Conservation (phyloP, 2,113 vertebrate species). For the Oceanodroma tethys region DNA sequence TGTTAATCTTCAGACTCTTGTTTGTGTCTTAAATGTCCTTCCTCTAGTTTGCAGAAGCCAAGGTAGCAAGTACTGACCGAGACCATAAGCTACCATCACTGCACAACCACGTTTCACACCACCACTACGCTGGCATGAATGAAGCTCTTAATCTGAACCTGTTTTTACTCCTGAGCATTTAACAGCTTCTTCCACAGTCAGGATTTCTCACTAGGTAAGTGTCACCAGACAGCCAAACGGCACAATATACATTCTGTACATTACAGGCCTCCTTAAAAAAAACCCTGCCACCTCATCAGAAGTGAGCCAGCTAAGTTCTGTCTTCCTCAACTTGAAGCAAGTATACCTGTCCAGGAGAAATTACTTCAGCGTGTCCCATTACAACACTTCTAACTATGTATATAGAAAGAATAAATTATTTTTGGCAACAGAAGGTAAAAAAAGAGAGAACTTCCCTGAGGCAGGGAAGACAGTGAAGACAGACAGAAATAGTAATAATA, state of each 20-base stretch:
- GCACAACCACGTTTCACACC: background rate
- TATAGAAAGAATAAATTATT: background rate
- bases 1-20: background rate
- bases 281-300: background rate
- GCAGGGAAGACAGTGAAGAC: background rate
- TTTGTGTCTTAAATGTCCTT: background rate
- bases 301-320: background rate
- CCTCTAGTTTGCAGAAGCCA: background rate
- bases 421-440: background rate
- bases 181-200: background rate
- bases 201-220: background rate
- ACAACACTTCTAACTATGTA: background rate
- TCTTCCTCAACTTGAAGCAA: background rate
- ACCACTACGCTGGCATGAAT: background rate
- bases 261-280: background rate
- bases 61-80: background rate
- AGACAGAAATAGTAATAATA: background rate
- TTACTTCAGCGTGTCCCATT: background rate
- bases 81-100: background rate
- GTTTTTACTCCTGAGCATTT: slow-evolving; percentile 16
- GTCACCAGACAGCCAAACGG: background rate
- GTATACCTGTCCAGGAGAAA: background rate
- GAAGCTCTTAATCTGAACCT: background rate
- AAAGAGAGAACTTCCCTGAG: background rate
- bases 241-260: rapidly evolving